These are phyloP conservation scores for Urosaurus nigricauda DNA, from an alignment of 2,797 vertebrate species.

Conservation along the genomic window DNA sequence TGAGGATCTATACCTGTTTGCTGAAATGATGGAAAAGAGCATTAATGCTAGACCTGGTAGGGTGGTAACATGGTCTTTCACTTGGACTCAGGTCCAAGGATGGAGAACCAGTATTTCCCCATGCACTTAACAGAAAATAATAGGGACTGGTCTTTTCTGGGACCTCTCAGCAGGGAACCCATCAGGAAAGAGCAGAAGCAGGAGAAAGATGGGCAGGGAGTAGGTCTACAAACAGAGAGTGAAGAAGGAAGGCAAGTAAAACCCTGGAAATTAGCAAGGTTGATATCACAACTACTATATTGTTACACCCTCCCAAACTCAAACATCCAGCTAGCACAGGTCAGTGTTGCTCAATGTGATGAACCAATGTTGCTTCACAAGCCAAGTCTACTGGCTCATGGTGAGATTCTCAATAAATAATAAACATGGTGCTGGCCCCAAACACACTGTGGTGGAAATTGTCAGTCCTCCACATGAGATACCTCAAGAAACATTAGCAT, in stretches of 20 bases:
- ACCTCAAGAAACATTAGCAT: too few relatives aligned
- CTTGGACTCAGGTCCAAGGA: not conserved
- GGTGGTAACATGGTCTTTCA: not conserved
- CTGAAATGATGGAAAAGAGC: not conserved
- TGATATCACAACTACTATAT: not conserved
- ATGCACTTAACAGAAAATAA: not conserved
- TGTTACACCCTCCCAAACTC: not conserved
- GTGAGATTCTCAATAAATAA: too few relatives aligned
- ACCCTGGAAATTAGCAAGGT: not conserved
- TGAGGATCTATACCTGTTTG: not conserved
- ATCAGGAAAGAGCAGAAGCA: not conserved
- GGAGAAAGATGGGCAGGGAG: not conserved
- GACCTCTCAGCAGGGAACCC: not conserved
- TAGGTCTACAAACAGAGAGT: not conserved
- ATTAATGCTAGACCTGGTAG: not conserved
- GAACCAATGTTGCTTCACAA: too few relatives aligned
- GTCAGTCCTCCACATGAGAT: too few relatives aligned
- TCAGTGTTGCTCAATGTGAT: too few relatives aligned
- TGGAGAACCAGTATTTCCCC: too few relatives aligned
- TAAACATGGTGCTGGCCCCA: too few relatives aligned
- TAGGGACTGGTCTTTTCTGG: not conserved
- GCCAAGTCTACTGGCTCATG: too few relatives aligned
- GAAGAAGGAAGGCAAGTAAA: not conserved
- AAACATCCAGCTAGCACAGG: too few relatives aligned
- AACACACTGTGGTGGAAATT: too few relatives aligned